Base-by-base conservation (phyloP, 2,888 invertebrate genomes). In the Crioceris asparagi region DNA sequence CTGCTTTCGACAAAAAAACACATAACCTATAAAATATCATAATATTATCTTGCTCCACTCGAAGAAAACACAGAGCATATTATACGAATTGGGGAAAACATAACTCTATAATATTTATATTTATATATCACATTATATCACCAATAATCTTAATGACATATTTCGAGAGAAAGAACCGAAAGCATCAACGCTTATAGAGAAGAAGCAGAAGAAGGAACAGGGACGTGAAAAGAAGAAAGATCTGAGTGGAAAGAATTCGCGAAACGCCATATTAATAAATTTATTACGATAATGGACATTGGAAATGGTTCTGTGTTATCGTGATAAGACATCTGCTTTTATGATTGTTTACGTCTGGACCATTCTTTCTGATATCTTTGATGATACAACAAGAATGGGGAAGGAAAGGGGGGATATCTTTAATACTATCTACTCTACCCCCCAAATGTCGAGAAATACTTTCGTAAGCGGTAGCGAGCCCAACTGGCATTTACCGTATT, bases 101-200 rank as follows among this genome's bases (percentile, higher is more conserved):
- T 50, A 48, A 52, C 54, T 48, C 49, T 55, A 55, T 52, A 51
- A n/a, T n/a, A n/a, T n/a, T n/a, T n/a, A n/a, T n/a, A n/a, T n/a
- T n/a, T 56, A 54, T 49, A 49, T 51, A 54, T 56, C 54, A 56
- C 50, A 48, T 48, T 52, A 48, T 54, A 55, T 55, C 54, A 48
- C 53, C 56, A 46, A 46, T 46, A 54, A 53, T 56, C 51, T 52
- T 55, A 51, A 55, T 52, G 52, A 55, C 48, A 49, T 49, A 45
- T 46, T 49, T 50, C 49, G 48, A 49, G 45, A 43, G 41, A 43
- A 41, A 41, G 29, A 29, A 29, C 8, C 15, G 27, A n/a, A 25
- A 29, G n/a, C 33, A 16, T 25, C 31, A 14, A 31, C 35, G 35
- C n/a, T 16, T 17, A 17, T 32, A 34, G 17, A 32, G 25, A 29